A percentile compares a stretch with the other conserved stretches of the same genome.
Conservation (phyloP, 2,113 vertebrate species). For the Nannospalax galili region DNA sequence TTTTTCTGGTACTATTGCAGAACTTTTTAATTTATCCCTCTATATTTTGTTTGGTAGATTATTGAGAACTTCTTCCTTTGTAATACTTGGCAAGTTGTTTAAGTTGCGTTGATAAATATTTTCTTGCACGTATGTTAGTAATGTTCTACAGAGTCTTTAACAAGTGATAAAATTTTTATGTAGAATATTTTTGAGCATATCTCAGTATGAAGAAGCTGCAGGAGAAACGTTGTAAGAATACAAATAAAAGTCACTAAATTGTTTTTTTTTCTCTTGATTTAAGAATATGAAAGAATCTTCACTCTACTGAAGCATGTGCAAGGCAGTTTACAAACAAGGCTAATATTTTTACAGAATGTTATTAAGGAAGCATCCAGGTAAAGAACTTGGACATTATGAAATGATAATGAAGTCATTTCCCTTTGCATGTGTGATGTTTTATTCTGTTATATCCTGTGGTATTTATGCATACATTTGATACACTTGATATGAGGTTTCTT, state of each 20-base stretch:
- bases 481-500: not conserved
- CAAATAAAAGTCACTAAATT: slow-evolving; percentile 60
- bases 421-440: slow-evolving; percentile 9
- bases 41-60: slow-evolving; percentile 11
- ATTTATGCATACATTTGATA: not conserved
- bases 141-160: not conserved
- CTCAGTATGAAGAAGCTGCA: slow-evolving; percentile 24
- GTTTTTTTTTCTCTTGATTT: slow-evolving; percentile 73
- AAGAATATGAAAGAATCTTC: slow-evolving; percentile 97
- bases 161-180: slow-evolving; percentile 17
- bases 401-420: not conserved
- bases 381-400: slow-evolving; percentile 38
- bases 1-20: slow-evolving; percentile 34
- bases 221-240: slow-evolving; percentile 43
- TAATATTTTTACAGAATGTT: slow-evolving; percentile 96
- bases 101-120: slow-evolving; percentile 29
- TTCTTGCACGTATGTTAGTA: not conserved
- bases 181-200: slow-evolving; percentile 46
- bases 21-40: not conserved
- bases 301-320: slow-evolving; percentile 96
- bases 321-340: slow-evolving; percentile 94
- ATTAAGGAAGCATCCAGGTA: slow-evolving; percentile 98
- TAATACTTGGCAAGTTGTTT: slow-evolving; percentile 35
- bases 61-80: slow-evolving; percentile 20
- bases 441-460: not conserved